Percentiles rank a stretch among this genome's conserved stretches.
Evolutionary conservation across 2,113 vertebrate genomes (phyloP).

Genomic region (Riparia riparia): DNA sequence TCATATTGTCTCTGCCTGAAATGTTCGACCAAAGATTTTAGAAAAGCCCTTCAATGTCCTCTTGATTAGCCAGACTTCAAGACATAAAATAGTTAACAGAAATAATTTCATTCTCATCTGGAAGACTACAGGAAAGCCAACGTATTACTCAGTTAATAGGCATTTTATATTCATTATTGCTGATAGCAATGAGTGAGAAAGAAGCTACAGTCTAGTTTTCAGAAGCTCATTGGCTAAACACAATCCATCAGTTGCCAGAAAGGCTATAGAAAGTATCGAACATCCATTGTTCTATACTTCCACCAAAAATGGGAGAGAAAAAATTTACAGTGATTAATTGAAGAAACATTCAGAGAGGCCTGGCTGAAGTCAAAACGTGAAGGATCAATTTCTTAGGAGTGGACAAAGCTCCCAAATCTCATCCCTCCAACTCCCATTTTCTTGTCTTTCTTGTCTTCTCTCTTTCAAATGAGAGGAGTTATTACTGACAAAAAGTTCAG

Average conservation of each 20-base stretch:
- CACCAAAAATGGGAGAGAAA: background rate
- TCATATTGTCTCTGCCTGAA: background rate
- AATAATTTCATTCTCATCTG: background rate
- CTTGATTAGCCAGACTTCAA: background rate
- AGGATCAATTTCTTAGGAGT: background rate
- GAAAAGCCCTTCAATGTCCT: background rate
- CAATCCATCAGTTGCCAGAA: background rate
- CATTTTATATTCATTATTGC: background rate
- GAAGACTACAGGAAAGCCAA: background rate
- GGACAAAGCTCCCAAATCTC: background rate
- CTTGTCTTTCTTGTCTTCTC: background rate
- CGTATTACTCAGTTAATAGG: background rate
- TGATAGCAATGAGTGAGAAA: background rate
- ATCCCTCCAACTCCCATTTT: background rate
- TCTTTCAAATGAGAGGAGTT: background rate
- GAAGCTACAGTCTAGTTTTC: background rate
- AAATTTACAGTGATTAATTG: background rate
- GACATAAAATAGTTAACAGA: background rate
- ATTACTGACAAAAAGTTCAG: background rate
- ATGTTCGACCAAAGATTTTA: background rate
- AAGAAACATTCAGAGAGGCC: background rate
- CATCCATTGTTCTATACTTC: background rate
- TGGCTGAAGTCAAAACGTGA: background rate
- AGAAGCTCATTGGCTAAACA: background rate
- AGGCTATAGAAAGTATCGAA: background rate